Base-by-base conservation (phyloP, 1,140 invertebrate species). In the Augochlora pura region DNA sequence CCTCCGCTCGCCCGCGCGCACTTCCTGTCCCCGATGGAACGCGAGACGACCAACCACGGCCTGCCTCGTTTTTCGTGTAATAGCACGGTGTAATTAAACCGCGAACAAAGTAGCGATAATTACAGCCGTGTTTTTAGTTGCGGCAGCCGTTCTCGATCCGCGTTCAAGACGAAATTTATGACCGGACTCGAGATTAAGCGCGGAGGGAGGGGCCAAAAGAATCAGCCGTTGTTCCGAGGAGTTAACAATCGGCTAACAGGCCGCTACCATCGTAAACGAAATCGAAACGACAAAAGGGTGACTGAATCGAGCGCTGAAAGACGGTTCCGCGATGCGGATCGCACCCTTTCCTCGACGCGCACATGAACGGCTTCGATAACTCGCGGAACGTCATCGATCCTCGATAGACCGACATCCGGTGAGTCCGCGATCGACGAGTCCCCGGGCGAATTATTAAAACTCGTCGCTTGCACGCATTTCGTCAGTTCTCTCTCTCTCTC, bases 31-130 rank as follows among this genome's bases (percentile, higher is more conserved):
- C 14, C 32, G 42, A 2, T 27, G 60, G 38, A 69, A 23, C 25
- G 59, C 21, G 42, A 12, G 42, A 46, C 42, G 67, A 27, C 39
- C 60, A 42, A 27, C 12, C 64, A 39, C 18, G 21, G 25, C 8
- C 54, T 52, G 49, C 49, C 49, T 52, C 49, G 65, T 78, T 78
- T 78, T 78, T 78, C 69, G 76, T 65, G 59, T 72, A 72, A 78
- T 72, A 72, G 49, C 76, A 78, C 49, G 68, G 69, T 72, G 76
- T 65, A 78, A 78, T 78, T 78, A 78, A 46, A 42, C 12, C n/a
- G 14, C 68, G 60, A n/a, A 64, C 76, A 78, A 78, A 78, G 76
- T 78, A 78, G 76, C 76, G 68, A 78, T 78, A 72, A 78, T 78
- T 78, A 78, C 49, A 42, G 27, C 16, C 38, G 38, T 65, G 76